A percentile compares a stretch with the other conserved stretches of the same genome.
These are phyloP conservation scores for Dorcus parallelipipedus DNA, from an alignment of 2,888 invertebrate species.

Conservation along the genomic window DNA sequence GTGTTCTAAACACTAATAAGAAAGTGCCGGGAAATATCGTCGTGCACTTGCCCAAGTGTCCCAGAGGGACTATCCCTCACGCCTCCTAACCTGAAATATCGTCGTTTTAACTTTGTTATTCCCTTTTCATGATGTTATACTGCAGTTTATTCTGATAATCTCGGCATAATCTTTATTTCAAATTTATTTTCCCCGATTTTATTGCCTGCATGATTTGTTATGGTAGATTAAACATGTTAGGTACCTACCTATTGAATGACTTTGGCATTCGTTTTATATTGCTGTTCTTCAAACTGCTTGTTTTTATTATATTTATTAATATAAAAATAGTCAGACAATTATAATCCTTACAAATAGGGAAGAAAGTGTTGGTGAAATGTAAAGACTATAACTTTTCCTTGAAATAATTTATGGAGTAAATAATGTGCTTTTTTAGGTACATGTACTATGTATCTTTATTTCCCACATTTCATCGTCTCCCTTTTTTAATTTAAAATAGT, in stretches of 20 bases:
- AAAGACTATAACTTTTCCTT: too few species aligned
- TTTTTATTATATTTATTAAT: too few species aligned
- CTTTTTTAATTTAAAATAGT: too few species aligned
- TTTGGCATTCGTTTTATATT: not conserved
- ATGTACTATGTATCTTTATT: too few species aligned
- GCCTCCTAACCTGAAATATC: constrained; percentile 35
- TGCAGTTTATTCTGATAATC: constrained; percentile 27
- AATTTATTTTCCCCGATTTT: not conserved
- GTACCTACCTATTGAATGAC: not conserved
- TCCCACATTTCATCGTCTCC: too few species aligned
- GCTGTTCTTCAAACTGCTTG: not conserved
- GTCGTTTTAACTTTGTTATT: constrained; percentile 36
- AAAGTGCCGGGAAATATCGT: constrained; percentile 45
- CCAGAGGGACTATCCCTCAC: constrained; percentile 43
- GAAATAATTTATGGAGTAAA: too few species aligned
- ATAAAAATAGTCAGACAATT: too few species aligned
- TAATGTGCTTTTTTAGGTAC: too few species aligned
- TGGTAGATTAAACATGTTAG: not conserved
- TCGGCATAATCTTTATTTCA: constrained; percentile 17
- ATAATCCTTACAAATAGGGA: too few species aligned
- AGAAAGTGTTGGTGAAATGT: too few species aligned
- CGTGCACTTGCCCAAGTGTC: constrained; percentile 41
- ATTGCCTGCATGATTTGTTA: too few species aligned
- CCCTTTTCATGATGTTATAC: constrained; percentile 27
- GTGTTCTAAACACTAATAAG: constrained; percentile 49